Evolutionary conservation across 2,113 vertebrate genomes (phyloP).

Genomic region (Gymnarchus niloticus): DNA sequence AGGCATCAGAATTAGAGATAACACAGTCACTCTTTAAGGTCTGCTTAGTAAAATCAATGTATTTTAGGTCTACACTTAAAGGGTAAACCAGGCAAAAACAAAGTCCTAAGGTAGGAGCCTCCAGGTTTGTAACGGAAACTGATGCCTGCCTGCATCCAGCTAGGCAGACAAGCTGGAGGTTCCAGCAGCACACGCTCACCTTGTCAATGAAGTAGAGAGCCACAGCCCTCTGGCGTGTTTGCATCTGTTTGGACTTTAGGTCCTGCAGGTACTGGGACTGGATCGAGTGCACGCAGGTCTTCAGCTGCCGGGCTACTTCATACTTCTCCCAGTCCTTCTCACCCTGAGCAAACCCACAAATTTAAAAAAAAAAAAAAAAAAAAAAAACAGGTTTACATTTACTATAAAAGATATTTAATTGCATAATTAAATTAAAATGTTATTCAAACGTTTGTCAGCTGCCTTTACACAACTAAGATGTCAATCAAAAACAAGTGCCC

Average conservation of each 20-base stretch:
- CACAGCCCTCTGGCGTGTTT: conserved; percentile 51
- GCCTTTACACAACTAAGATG: not conserved
- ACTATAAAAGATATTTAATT: not conserved
- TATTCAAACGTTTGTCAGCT: not conserved
- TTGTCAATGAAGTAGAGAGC: conserved; percentile 68
- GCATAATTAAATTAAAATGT: not conserved
- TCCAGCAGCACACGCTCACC: conserved; percentile 34
- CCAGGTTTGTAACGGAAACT: not conserved
- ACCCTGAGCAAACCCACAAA: conserved; percentile 34
- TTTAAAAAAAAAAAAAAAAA: not conserved
- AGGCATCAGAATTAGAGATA: not conserved
- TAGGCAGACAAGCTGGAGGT: not conserved
- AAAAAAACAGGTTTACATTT: too few species aligned
- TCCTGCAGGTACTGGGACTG: conserved; percentile 50
- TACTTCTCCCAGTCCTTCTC: conserved; percentile 70
- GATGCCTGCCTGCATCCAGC: too few species aligned
- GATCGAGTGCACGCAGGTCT: conserved; percentile 51
- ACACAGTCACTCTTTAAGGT: not conserved
- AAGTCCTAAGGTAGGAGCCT: not conserved
- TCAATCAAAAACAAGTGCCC: not conserved
- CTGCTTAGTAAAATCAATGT: not conserved
- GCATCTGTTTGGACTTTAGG: conserved; percentile 61
- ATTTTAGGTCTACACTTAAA: not conserved
- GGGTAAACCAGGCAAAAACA: not conserved
- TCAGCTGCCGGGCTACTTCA: conserved; percentile 56